Evolutionary conservation across 1,140 invertebrate species (phyloP), one percentile per base, ranked within the genome.

Genomic region (Microplitis demolitor): DNA sequence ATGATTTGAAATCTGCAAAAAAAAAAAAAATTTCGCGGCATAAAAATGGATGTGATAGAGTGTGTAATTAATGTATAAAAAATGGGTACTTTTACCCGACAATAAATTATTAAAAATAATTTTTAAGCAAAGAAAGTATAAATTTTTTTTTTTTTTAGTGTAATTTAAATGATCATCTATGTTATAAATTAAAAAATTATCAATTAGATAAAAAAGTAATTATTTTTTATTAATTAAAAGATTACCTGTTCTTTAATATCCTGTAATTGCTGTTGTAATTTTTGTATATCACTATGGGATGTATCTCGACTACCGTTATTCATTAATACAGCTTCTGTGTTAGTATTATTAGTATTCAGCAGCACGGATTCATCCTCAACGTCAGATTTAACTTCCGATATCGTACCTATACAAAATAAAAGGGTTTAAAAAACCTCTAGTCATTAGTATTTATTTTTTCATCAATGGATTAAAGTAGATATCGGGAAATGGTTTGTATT

Each of bases 201-300:
- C 39, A 45, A 5, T 45, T 45, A 2, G 39, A 45, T 45, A 45
- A 45, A 45, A 45, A 45, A 45, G 39, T 45, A 45, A 45, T 45
- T 45, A 45, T 11, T 45, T 45, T 45, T 53, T 53, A 9, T 35
- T 69, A 63, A 31, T 66, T 77, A 5, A 53, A 51, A 33, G 66
- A 50, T 33, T 80, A 97, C 96, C 90, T 98, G 96, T 87, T 99
- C 97, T 83, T 98, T 98, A 74, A 98, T 98, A 83, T 98, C 97
- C 85, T 98, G 96, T 72, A 98, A 87, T 84, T 99, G 96, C 83
- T 99, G 97, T 82, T 98, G 95, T 13, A 98, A 88, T 83, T 98
- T 98, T 85, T 97, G 95, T 64, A 98, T 93, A 85, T 98, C 96
- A 76, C 90, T 90, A 76, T 88, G 90, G n/a, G 88, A 90, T 56